These are phyloP conservation scores for Therioaphis trifolii DNA, from an alignment of 2,888 invertebrate species.

Conservation along the genomic window DNA sequence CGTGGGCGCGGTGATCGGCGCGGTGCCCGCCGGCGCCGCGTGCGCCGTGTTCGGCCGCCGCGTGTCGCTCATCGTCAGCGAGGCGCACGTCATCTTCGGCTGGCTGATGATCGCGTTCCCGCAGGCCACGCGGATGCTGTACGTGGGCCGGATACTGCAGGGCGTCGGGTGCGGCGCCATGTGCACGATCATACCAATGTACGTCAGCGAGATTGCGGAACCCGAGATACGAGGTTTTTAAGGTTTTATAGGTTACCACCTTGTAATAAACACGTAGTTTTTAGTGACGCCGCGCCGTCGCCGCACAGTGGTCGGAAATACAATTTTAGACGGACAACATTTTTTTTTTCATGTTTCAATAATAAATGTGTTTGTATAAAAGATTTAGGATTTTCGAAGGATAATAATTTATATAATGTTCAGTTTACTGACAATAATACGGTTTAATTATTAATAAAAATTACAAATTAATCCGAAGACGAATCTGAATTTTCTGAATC, in stretches of 20 bases:
- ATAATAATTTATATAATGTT: too few relatives aligned
- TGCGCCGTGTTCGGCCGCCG: conserved; percentile 80
- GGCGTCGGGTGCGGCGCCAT: conserved; percentile 81
- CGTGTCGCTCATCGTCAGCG: conserved; percentile 75
- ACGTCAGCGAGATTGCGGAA: conserved; percentile 89
- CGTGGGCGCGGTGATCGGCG: conserved; percentile 81
- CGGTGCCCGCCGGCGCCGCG: conserved; percentile 77
- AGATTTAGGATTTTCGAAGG: too few relatives aligned
- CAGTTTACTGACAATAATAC: too few relatives aligned
- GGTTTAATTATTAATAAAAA: too few relatives aligned
- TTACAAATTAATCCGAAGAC: too few relatives aligned
- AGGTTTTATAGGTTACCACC: too few relatives aligned
- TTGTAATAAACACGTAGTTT: too few relatives aligned
- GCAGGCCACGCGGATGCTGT: conserved; percentile 74
- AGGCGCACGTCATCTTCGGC: conserved; percentile 76
- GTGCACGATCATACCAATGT: conserved; percentile 87
- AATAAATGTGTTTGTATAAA: too few relatives aligned
- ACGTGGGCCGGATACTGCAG: conserved; percentile 80
- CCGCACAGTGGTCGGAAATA: too few relatives aligned
- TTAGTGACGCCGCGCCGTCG: not conserved
- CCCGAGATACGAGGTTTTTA: conserved; percentile 78
- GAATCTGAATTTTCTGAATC: too few relatives aligned
- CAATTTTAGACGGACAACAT: too few relatives aligned
- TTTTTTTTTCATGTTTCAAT: too few relatives aligned
- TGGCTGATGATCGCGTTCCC: conserved; percentile 82